Base-by-base conservation (phyloP, 2,888 invertebrate genomes). In the Boloria selene region DNA sequence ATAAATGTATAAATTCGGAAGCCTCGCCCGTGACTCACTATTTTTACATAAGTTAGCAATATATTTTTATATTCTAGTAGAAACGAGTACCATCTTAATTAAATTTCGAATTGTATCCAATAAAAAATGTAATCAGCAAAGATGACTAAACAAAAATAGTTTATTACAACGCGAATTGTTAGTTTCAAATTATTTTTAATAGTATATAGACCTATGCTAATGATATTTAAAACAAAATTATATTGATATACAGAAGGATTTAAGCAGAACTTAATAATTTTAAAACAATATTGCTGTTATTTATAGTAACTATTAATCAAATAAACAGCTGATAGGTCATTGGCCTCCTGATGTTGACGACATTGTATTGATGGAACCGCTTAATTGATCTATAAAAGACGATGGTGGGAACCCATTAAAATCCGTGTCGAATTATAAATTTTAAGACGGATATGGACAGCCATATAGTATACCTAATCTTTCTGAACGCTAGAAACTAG, bases 341-440 rank as follows among this genome's bases (percentile, higher is more conserved):
- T 64, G 71, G 58, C 69, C 67, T 61, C 13, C 22, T 69, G 67
- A 73, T 71, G 74, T 70, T 73, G 66, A 64, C 72, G 74, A 73
- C 74, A 72, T 71, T 70, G 68, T 54, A 71, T 71, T 70, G 73
- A 72, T 71, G 67, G 70, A 65, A 52, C 65, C 54, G 67, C 59
- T 69, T 72, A 76, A 75, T 74, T 71, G 74, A 71, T 67, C 70
- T 60, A 61, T 68, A 65, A 68, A 59, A 45, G 49, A 42, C 45
- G 49, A 38, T 52, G 52, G 42, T 61, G 64, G 49, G 56, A 67
- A 64, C 67, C n/a, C 45, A 64, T 61, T 56, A 45, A 22, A 61
- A 58, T 61, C 61, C 67, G 56, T 50, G 49, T 61, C 67, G 56
- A 52, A 52, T 58, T 61, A 54, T 47, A 53, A 58, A 67, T 64